phyloP scores from a whole-genome alignment of 2,113 vertebrate genomes.

The Cyanoramphus novaezelandiae region DNA sequence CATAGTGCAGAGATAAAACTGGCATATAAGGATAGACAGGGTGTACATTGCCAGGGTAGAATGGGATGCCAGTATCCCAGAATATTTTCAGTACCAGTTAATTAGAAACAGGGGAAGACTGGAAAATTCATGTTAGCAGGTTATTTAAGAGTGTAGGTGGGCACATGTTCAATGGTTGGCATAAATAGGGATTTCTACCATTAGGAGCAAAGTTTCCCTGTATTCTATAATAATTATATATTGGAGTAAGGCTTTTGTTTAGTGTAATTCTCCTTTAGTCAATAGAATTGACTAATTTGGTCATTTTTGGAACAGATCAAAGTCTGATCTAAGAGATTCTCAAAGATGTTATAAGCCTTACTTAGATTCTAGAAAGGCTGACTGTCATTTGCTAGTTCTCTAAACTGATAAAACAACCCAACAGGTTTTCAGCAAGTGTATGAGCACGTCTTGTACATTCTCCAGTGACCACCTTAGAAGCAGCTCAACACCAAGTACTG shows the following conservation, averaged over 20 bases:
- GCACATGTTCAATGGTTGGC: neutral
- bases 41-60: neutral
- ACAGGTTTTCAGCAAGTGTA: neutral
- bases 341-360: neutral
- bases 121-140: neutral
- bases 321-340: neutral
- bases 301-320: neutral
- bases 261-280: neutral
- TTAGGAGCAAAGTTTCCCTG: neutral
- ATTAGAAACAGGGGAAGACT: neutral
- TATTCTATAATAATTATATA: too few species aligned
- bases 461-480: neutral
- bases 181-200: neutral
- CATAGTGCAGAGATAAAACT: neutral
- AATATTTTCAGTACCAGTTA: neutral
- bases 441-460: neutral
- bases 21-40: fast-evolving
- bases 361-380: neutral
- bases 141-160: neutral
- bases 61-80: neutral
- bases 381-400: neutral
- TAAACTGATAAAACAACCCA: neutral
- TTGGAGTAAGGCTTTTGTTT: neutral
- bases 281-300: neutral
- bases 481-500: fast-evolving